Conservation (phyloP, 2,888 invertebrate genomes). For the Dynastes maya region DNA sequence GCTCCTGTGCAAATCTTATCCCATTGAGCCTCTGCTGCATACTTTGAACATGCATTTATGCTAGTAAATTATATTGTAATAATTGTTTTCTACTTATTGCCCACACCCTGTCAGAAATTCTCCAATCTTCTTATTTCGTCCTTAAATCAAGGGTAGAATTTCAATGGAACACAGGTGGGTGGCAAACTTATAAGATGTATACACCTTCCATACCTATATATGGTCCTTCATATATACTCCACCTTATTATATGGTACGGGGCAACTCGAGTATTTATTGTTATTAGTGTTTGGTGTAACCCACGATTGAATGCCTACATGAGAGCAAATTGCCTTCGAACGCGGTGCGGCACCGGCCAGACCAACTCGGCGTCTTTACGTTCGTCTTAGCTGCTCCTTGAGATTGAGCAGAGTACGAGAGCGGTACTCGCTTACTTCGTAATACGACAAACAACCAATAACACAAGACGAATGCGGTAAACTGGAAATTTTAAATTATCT, state of each 20-base stretch:
- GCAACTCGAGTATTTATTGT: slow-evolving; percentile 13
- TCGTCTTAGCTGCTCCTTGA: neutral
- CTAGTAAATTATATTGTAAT: neutral
- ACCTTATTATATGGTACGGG: neutral
- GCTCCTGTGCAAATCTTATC: too few species aligned
- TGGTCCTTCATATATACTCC: neutral
- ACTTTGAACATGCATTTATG: too few species aligned
- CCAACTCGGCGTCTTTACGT: neutral
- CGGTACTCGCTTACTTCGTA: neutral
- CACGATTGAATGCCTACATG: slow-evolving; percentile 3
- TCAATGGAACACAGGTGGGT: neutral
- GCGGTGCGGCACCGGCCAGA: neutral
- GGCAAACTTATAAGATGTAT: neutral
- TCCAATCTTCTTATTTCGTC: slow-evolving; percentile 1
- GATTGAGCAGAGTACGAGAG: neutral
- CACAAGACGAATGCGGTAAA: slow-evolving; percentile 4
- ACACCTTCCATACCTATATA: neutral
- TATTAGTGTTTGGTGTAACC: slow-evolving; percentile 13
- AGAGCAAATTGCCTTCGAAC: slow-evolving; percentile 3
- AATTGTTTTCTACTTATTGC: neutral
- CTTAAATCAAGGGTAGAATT: neutral
- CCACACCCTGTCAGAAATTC: slow-evolving; percentile 1
- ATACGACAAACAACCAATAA: slow-evolving; percentile 2
- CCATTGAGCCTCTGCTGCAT: too few species aligned
- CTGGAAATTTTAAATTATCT: slow-evolving; percentile 38